These are phyloP conservation scores for Ammodramus savannarum DNA, from an alignment of 2,113 vertebrate genomes.

Conservation along the genomic window DNA sequence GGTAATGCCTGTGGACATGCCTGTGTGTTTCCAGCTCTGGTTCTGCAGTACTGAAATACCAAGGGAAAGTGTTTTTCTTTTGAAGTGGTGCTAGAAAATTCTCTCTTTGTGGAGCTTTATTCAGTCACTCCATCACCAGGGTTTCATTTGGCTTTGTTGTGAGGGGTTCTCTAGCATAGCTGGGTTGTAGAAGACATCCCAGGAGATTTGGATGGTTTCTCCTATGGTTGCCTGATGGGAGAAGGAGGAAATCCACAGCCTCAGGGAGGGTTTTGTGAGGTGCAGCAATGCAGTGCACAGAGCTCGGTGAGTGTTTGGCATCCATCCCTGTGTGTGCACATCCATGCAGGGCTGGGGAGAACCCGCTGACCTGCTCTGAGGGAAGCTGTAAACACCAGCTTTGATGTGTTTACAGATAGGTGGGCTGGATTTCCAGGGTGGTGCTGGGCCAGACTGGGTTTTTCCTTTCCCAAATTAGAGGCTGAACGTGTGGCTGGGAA, in stretches of 20 bases:
- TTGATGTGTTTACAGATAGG: not conserved
- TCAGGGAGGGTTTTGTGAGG: not conserved
- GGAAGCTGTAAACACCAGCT: constrained; percentile 1
- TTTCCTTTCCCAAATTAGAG: constrained; percentile 9
- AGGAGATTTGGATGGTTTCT: not conserved
- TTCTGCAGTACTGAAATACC: not conserved
- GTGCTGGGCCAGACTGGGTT: not conserved
- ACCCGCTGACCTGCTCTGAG: not conserved
- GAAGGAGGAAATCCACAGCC: not conserved
- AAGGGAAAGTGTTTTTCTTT: not conserved
- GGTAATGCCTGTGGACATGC: not conserved
- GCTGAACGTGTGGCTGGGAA: not conserved
- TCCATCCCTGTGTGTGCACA: not conserved
- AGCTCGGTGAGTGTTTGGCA: not conserved
- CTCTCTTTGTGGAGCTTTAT: not conserved
- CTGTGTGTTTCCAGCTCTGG: rapidly evolving
- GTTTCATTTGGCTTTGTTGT: not conserved
- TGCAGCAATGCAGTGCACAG: not conserved
- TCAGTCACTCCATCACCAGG: not conserved
- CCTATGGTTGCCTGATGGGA: not conserved
- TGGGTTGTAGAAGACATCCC: not conserved
- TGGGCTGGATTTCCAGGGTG: not conserved
- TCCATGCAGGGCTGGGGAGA: not conserved
- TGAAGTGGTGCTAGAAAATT: not conserved
- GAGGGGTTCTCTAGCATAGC: not conserved